phyloP scores from a whole-genome alignment of 2,113 vertebrate genomes.

The Regulus satrapa region DNA sequence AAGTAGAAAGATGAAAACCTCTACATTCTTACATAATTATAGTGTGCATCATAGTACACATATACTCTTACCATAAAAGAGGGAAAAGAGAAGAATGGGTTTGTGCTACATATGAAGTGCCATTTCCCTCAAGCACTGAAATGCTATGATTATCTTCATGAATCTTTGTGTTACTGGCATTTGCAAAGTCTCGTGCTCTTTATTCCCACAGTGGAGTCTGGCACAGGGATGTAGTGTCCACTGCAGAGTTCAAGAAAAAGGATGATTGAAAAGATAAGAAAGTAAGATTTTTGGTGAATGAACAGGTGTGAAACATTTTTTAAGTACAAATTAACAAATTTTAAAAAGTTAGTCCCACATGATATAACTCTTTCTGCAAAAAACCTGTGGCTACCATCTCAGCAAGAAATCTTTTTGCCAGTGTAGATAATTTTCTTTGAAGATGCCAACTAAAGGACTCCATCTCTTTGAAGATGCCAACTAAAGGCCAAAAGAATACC shows the following conservation, averaged over 20 bases:
- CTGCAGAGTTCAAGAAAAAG: neutral
- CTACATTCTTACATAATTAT: neutral
- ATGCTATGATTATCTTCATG: constrained; percentile 22
- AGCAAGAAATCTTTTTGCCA: neutral
- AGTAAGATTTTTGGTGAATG: neutral
- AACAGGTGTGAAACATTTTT: neutral
- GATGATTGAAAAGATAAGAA: neutral
- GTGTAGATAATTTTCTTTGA: neutral
- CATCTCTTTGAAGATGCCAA: neutral
- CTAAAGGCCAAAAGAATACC: neutral
- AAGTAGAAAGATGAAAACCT: neutral
- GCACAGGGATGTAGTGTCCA: neutral
- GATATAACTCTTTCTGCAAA: neutral
- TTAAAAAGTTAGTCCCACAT: neutral
- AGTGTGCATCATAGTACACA: neutral
- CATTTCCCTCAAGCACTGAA: neutral
- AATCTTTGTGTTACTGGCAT: neutral
- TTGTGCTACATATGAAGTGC: neutral
- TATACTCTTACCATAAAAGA: neutral
- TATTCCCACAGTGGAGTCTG: neutral
- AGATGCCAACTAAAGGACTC: neutral
- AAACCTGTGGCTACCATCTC: rapidly evolving
- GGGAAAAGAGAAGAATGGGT: neutral
- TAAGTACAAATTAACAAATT: neutral
- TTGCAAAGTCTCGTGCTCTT: neutral